Evolutionary conservation across 2,113 vertebrate species (phyloP).

Genomic region (Apodemus sylvaticus): DNA sequence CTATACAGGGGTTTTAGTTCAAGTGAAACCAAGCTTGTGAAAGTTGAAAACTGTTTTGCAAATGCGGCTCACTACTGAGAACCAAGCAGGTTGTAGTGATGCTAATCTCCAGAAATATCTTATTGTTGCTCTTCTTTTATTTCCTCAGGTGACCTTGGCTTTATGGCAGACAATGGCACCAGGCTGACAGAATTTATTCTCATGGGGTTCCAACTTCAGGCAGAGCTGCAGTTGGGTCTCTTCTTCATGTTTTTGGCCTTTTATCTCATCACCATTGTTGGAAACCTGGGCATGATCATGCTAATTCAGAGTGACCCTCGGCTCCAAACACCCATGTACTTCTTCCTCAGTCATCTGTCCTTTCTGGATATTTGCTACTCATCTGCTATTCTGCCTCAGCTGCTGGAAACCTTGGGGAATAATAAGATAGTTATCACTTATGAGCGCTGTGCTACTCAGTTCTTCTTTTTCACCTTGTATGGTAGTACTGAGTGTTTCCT

Average conservation of each 20-base stretch:
- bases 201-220: constrained; percentile 29
- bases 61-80: not conserved
- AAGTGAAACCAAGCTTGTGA: not conserved
- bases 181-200: constrained; percentile 65
- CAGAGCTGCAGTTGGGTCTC: not conserved
- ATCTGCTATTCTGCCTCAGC: constrained; percentile 67
- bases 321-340: constrained; percentile 75
- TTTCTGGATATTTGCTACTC: constrained; percentile 72
- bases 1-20: not conserved
- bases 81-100: not conserved
- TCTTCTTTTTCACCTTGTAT: constrained; percentile 71
- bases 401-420: constrained; percentile 48
- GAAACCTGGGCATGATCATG: constrained; percentile 62
- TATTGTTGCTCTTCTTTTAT: not conserved
- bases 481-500: constrained; percentile 65
- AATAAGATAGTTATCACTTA: constrained; percentile 8
- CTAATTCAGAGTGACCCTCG: constrained; percentile 45
- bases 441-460: constrained; percentile 59
- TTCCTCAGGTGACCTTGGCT: not conserved
- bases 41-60: not conserved
- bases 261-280: constrained; percentile 61
- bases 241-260: constrained; percentile 56
- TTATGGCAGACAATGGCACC: constrained; percentile 60
- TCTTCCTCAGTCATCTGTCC: constrained; percentile 73
- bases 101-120: not conserved